Percentiles rank a stretch among this genome's conserved stretches.
Evolutionary conservation across 1,140 invertebrate genomes (phyloP).

Genomic region (Hycleus phaleratus): DNA sequence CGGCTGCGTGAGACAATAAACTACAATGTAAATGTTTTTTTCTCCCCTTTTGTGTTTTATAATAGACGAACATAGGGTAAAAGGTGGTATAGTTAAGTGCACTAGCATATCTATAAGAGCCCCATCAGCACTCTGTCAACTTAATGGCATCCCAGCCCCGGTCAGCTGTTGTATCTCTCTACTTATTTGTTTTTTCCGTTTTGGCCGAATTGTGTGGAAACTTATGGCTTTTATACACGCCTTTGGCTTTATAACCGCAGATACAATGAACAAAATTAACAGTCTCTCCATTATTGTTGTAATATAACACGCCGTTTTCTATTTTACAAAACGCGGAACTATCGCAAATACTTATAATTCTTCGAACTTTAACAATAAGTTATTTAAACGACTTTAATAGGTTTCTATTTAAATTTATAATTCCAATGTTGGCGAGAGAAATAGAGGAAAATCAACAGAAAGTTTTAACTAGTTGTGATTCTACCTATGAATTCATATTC

Average conservation of each 20-base stretch:
- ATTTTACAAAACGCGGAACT: too few species aligned
- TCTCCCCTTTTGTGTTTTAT: too few species aligned
- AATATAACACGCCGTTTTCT: too few species aligned
- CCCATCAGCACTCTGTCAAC: conserved; percentile 18
- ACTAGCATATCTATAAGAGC: conserved; percentile 11
- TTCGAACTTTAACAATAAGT: too few species aligned
- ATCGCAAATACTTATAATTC: too few species aligned
- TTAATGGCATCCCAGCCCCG: conserved; percentile 15
- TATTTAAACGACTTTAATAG: too few species aligned
- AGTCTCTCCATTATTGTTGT: too few species aligned
- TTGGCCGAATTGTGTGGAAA: not conserved
- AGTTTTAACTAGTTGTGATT: not conserved
- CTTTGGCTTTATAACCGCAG: not conserved
- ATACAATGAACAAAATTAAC: too few species aligned
- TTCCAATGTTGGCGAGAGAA: too few species aligned
- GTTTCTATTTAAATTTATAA: too few species aligned
- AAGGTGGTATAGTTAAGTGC: conserved; percentile 1
- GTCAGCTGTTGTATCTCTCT: conserved; percentile 11
- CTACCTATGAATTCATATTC: not conserved
- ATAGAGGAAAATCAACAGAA: not conserved
- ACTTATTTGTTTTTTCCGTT: conserved; percentile 20
- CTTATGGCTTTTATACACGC: conserved; percentile 16
- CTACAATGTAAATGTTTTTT: too few species aligned
- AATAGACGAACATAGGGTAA: not conserved
- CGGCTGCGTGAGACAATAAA: too few species aligned